phyloP scores from a whole-genome alignment of 2,888 invertebrate genomes.

The Sepiola atlantica region DNA sequence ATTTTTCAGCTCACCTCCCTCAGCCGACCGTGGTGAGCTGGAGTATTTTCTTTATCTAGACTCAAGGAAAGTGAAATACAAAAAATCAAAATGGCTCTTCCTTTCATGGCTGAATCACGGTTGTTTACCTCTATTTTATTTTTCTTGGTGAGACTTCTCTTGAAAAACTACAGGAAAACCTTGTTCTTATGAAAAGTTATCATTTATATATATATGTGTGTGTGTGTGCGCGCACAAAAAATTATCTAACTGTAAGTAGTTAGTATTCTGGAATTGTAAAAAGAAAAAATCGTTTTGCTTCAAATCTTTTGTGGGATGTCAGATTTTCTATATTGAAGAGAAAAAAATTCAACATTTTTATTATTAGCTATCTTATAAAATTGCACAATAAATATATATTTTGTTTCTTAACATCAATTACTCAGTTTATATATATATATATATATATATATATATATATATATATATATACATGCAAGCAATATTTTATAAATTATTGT shows the following conservation, averaged over 20 bases:
- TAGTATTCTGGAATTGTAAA: not conserved
- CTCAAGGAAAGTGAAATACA: not conserved
- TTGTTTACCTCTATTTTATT: not conserved
- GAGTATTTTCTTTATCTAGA: constrained; percentile 16
- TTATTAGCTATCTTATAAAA: not conserved
- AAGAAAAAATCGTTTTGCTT: not conserved
- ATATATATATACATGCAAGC: no score
- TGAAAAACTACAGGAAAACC: constrained; percentile 32
- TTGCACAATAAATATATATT: not conserved
- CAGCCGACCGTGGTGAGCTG: constrained; percentile 14
- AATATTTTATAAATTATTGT: no score
- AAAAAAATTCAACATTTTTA: not conserved
- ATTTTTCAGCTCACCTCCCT: constrained; percentile 21
- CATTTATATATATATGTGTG: no score
- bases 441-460: no score
- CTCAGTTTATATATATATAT: no score
- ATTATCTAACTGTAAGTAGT: not conserved
- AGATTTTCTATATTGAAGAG: not conserved
- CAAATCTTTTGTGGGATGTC: not conserved
- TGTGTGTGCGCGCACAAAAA: not conserved
- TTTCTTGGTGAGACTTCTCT: constrained; percentile 32
- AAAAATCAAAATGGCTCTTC: not conserved
- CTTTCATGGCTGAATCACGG: constrained; percentile 32
- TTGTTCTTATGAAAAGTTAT: not conserved
- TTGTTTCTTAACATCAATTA: not conserved